phyloP scores from a whole-genome alignment of 2,888 invertebrate genomes.

The Conomelus anceps region DNA sequence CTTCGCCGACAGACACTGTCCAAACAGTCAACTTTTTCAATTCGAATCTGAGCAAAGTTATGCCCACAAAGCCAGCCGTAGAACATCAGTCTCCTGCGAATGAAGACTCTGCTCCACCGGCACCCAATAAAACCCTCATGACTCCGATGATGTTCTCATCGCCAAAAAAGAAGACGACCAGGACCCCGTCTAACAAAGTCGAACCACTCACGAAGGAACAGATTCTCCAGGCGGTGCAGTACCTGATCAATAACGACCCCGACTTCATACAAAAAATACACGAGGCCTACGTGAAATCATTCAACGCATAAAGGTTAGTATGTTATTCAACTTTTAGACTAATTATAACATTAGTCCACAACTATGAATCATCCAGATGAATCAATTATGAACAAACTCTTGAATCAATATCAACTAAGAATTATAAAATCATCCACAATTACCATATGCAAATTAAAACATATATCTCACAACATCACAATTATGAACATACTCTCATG shows the following conservation, averaged over 20 bases:
- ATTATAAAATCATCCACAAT: not conserved
- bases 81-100: constrained; percentile 24
- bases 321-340: too few species aligned
- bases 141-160: constrained; percentile 80
- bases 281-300: constrained; percentile 85
- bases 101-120: constrained; percentile 16
- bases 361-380: not conserved
- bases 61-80: constrained; percentile 6
- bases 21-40: constrained; percentile 44
- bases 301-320: constrained; percentile 38
- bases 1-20: constrained; percentile 41
- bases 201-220: constrained; percentile 83
- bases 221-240: constrained; percentile 79
- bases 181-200: constrained; percentile 24
- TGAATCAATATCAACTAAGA: not conserved
- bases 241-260: constrained; percentile 78
- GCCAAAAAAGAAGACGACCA: constrained; percentile 37
- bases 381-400: too few species aligned
- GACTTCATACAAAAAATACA: constrained; percentile 85
- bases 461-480: too few species aligned
- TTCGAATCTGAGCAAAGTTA: constrained; percentile 8
- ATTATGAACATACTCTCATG: too few species aligned
- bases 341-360: not conserved
- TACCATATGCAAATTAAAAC: too few species aligned
- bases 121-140: constrained; percentile 59